Conservation (phyloP, 2,113 vertebrate genomes). For the Stigmatopora nigra region DNA sequence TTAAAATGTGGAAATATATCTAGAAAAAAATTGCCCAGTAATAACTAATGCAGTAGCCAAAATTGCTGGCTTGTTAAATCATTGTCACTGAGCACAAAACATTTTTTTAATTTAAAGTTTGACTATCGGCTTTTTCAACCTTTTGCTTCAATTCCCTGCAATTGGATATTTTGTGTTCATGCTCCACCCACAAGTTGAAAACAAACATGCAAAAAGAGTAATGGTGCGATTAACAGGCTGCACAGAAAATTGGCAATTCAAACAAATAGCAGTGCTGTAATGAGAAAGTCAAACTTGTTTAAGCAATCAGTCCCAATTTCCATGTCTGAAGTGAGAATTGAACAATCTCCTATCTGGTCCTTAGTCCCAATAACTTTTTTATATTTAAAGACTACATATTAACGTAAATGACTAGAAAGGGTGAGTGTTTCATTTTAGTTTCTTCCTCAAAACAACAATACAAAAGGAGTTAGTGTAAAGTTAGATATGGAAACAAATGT, state of each 20-base stretch:
- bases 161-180: background rate
- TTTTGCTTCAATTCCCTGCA: background rate
- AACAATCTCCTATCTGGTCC: background rate
- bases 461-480: background rate
- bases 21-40: background rate
- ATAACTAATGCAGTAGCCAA: background rate
- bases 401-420: background rate
- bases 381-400: background rate
- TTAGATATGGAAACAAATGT: conserved; percentile 1
- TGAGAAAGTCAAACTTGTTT: background rate
- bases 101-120: too few species aligned
- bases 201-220: background rate
- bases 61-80: background rate
- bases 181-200: background rate
- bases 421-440: background rate
- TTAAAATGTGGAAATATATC: background rate
- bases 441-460: background rate
- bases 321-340: background rate
- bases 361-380: background rate
- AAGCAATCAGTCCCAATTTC: background rate
- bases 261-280: background rate
- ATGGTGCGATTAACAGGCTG: background rate
- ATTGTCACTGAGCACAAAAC: background rate
- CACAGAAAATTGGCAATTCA: background rate
- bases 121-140: background rate